phyloP scores from a whole-genome alignment of 2,797 vertebrate genomes.

The Furcifer pardalis region DNA sequence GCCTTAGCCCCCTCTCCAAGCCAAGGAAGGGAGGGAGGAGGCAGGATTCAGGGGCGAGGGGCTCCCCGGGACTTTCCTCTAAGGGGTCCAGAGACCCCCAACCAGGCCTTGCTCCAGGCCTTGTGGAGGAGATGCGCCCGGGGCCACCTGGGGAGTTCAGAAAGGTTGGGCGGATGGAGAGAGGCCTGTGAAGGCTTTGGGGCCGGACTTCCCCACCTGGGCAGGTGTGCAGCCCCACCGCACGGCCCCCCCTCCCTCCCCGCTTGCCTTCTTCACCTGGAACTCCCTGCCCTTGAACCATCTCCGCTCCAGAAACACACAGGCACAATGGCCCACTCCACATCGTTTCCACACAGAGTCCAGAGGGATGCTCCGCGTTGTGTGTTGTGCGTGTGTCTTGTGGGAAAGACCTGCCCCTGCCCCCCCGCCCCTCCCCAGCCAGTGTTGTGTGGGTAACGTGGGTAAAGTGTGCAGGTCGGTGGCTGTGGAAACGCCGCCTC shows the following conservation, averaged over 20 bases:
- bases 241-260: neutral
- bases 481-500: accelerated
- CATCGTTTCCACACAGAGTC: neutral
- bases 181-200: too few relatives aligned
- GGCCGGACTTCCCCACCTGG: accelerated
- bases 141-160: too few relatives aligned
- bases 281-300: neutral
- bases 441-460: neutral
- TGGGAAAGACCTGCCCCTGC: neutral
- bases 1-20: too few relatives aligned
- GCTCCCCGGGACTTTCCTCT: too few relatives aligned
- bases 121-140: accelerated
- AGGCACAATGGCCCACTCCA: neutral
- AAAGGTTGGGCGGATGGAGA: too few relatives aligned
- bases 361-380: neutral
- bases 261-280: neutral
- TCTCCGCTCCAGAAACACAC: neutral
- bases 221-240: accelerated
- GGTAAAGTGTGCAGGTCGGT: neutral
- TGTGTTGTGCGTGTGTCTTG: neutral
- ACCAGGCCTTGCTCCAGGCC: too few relatives aligned
- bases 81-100: too few relatives aligned
- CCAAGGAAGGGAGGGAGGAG: neutral
- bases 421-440: neutral
- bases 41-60: neutral